phyloP scores from a whole-genome alignment of 1,140 invertebrate species.

The Agrypnia vestita region DNA sequence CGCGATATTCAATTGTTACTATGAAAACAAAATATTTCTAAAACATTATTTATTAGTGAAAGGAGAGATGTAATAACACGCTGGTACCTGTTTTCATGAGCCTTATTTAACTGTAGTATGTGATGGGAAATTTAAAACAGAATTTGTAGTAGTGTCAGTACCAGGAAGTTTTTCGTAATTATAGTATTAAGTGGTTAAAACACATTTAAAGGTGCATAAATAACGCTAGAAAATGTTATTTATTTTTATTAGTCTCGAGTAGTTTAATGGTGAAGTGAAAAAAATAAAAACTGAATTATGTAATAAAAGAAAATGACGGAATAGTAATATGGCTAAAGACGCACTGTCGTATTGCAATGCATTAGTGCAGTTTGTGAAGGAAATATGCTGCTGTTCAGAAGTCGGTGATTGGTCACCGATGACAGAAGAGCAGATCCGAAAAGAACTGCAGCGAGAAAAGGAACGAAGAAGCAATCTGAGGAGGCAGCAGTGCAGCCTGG shows the following conservation, averaged over 20 bases:
- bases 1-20: slow-evolving; percentile 33
- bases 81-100: background rate
- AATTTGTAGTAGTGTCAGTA: no score
- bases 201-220: no score
- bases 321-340: slow-evolving; percentile 31
- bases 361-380: slow-evolving; percentile 69
- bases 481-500: slow-evolving; percentile 38
- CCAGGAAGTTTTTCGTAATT: no score
- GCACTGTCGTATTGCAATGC: slow-evolving; percentile 63
- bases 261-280: no score
- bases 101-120: no score
- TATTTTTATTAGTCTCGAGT: no score
- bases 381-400: slow-evolving; percentile 71
- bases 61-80: background rate
- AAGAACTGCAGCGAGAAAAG: slow-evolving; percentile 43
- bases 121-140: no score
- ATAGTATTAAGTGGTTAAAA: no score
- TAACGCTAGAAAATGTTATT: no score
- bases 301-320: background rate
- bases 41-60: slow-evolving; percentile 20
- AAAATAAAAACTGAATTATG: no score
- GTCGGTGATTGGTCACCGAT: slow-evolving; percentile 70
- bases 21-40: slow-evolving; percentile 11
- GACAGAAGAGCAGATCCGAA: slow-evolving; percentile 53
- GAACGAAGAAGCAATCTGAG: slow-evolving; percentile 36